phyloP scores from a whole-genome alignment of 2,888 invertebrate genomes.

The Tineola bisselliella region DNA sequence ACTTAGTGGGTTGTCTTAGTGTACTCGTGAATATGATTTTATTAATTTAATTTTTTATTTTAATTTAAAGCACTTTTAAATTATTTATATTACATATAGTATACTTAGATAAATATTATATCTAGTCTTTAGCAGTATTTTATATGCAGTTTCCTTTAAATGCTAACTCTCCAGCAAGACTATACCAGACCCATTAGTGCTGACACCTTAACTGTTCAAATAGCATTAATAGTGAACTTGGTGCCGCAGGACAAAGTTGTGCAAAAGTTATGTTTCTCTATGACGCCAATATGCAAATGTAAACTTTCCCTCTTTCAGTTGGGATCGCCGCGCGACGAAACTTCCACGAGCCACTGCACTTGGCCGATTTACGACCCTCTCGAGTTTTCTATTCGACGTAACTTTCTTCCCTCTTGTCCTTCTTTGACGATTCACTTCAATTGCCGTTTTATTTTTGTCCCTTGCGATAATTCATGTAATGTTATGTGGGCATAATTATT shows the following conservation, averaged over 20 bases:
- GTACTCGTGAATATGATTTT: too few relatives aligned
- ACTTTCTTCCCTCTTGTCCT: slow-evolving; percentile 5
- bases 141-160: neutral
- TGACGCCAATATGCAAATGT: slow-evolving; percentile 53
- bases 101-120: too few relatives aligned
- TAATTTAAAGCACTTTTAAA: too few relatives aligned
- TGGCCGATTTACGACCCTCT: slow-evolving; percentile 54
- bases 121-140: too few relatives aligned
- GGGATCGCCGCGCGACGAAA: slow-evolving; percentile 20
- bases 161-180: neutral
- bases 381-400: slow-evolving; percentile 33
- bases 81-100: too few relatives aligned
- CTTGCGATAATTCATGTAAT: neutral
- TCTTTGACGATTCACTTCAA: neutral
- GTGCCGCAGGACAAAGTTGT: slow-evolving; percentile 5
- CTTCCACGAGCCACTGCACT: slow-evolving; percentile 34
- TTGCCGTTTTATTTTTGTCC: neutral
- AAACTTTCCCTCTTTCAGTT: slow-evolving; percentile 50
- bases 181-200: neutral
- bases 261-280: slow-evolving; percentile 10
- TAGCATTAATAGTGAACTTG: neutral
- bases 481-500: neutral
- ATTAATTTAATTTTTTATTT: too few relatives aligned
- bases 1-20: too few relatives aligned
- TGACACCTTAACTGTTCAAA: neutral